These are phyloP conservation scores for Sycophila texana DNA, from an alignment of 2,888 invertebrate genomes.

Conservation along the genomic window DNA sequence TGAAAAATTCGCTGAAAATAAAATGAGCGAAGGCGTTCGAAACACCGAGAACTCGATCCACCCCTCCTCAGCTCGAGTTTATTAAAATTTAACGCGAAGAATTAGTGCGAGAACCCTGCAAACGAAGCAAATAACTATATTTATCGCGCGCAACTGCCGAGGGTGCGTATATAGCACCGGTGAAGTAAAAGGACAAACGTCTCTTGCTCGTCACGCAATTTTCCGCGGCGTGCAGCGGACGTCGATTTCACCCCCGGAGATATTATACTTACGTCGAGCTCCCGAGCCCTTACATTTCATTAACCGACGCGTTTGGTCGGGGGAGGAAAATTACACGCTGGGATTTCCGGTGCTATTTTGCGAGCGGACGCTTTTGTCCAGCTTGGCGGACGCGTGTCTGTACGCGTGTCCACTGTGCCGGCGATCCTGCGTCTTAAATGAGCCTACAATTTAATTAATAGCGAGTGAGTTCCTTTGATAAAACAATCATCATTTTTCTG, in stretches of 20 bases:
- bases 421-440: too few species aligned
- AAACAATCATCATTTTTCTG: too few species aligned
- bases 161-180: neutral
- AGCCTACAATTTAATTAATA: too few species aligned
- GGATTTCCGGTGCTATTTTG: conserved; percentile 36
- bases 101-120: neutral
- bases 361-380: too few species aligned
- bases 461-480: too few species aligned
- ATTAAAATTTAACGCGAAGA: too few species aligned
- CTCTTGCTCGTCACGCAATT: neutral
- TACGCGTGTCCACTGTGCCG: too few species aligned
- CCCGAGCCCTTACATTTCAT: conserved; percentile 1
- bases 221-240: neutral
- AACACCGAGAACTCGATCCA: too few species aligned
- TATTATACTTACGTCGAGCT: conserved; percentile 17
- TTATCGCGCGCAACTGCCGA: neutral
- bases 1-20: too few species aligned
- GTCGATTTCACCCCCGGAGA: conserved; percentile 19
- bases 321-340: conserved; percentile 34
- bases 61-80: too few species aligned
- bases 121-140: conserved; percentile 11
- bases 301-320: neutral
- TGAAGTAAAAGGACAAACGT: conserved; percentile 1
- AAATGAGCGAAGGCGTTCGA: too few species aligned
- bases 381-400: too few species aligned